Evolutionary conservation across 2,888 invertebrate genomes (phyloP), one percentile per base, ranked within the genome.

Genomic region (Thereva unica): DNA sequence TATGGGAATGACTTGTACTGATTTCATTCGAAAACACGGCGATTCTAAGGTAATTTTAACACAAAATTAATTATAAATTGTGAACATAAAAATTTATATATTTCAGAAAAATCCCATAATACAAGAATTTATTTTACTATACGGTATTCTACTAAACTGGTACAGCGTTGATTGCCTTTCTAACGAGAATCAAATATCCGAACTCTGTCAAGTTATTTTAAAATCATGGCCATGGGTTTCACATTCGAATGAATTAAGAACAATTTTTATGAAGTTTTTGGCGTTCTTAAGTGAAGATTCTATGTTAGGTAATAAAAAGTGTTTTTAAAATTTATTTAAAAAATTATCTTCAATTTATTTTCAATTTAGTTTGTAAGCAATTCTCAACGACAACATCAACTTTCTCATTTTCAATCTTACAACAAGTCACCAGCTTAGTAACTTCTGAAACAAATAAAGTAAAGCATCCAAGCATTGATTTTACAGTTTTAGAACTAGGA

Each of bases 171-270:
- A 75, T 35, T 69, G 74, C 3, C 73, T 80, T 7, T 72, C 68
- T 0, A 74, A 78, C 40, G 71, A 76, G 34, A 35, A 57, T 0
- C 71, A 76, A 56, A 75, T 71, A 4, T 23, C 10, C 5, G 67
- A 72, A 3, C 53, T 77, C 1, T 69, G 74, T 1, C 75, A 74
- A 41, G 64, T 77, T 2, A 45, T 77, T 1, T 67, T 78, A 3
- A 73, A 75, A 41, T 61, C 77, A 2, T 80, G 80, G 80, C 76
- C 78, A 1, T 81, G 80, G 80, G 68, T 76, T 5, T 73, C 72
- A 6, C 75, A 79, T 49, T 79, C 79, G n/a, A 56, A 59, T 1
- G 72, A 75, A 6, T 71, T 80, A 2, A 77, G 76, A 47, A 67
- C 71, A 5, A 67, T 74, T 4, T 72, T 73, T 9, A 68, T 81